A percentile compares a stretch with the other conserved stretches of the same genome.
Evolutionary conservation across 2,888 invertebrate genomes (phyloP).

Genomic region (Leucania comma): DNA sequence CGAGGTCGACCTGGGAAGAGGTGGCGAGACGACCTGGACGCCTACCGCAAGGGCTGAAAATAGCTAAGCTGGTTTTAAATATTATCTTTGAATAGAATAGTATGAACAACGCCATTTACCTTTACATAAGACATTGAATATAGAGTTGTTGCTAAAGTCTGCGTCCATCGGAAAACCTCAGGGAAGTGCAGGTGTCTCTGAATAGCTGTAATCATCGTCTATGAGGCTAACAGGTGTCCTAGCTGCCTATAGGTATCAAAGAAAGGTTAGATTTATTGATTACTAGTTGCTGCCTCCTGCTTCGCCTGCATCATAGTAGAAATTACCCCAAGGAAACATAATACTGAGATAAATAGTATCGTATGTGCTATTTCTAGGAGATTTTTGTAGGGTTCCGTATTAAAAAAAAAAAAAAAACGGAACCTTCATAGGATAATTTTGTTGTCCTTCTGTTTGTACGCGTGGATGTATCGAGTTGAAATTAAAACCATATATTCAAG

Average conservation of each 20-base stretch:
- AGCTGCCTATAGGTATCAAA: not conserved
- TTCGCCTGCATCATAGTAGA: not conserved
- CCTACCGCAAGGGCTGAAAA: too few relatives aligned
- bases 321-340: not conserved
- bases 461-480: too few relatives aligned
- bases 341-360: too few relatives aligned
- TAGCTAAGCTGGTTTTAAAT: too few relatives aligned
- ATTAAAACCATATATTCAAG: too few relatives aligned
- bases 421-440: too few relatives aligned
- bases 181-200: conserved; percentile 1
- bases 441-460: too few relatives aligned
- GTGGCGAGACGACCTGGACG: too few relatives aligned
- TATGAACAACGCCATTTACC: not conserved
- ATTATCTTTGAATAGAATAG: not conserved
- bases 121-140: not conserved
- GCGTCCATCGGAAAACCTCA: not conserved
- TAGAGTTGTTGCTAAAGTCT: not conserved
- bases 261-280: not conserved
- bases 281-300: not conserved
- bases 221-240: not conserved
- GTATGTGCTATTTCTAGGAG: too few relatives aligned
- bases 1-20: too few relatives aligned
- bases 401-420: too few relatives aligned
- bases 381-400: too few relatives aligned
- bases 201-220: not conserved